Conservation (phyloP, 2,113 vertebrate species). For the Jacana jacana region DNA sequence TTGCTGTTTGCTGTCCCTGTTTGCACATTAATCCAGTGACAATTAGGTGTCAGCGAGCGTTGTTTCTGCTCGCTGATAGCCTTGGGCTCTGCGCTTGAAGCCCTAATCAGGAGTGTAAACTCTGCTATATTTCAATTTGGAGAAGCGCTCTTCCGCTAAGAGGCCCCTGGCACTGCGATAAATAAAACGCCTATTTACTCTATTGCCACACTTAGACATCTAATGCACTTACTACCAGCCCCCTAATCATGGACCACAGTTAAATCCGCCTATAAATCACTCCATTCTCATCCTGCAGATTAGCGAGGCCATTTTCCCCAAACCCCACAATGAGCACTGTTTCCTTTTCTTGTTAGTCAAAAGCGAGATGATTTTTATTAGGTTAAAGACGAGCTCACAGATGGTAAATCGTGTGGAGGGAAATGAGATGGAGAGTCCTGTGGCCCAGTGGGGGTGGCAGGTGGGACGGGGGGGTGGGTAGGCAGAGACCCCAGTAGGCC, state of each 20-base stretch:
- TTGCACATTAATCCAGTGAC: conserved; percentile 95
- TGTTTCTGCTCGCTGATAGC: conserved; percentile 90
- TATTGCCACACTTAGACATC: conserved; percentile 90
- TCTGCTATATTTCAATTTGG: conserved; percentile 99
- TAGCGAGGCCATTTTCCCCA: conserved; percentile 93
- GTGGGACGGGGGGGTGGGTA: conserved; percentile 1
- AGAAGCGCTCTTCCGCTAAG: conserved; percentile 98
- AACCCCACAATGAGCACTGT: conserved; percentile 91
- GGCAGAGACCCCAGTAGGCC: neutral
- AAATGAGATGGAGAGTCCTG: conserved; percentile 82
- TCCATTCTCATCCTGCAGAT: conserved; percentile 89
- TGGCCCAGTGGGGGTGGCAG: neutral
- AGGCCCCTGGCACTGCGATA: conserved; percentile 98
- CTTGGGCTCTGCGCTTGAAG: conserved; percentile 92
- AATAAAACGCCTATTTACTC: conserved; percentile 99
- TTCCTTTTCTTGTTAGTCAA: conserved; percentile 95
- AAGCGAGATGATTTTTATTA: conserved; percentile 89
- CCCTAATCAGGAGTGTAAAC: conserved; percentile 99
- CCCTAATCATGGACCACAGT: conserved; percentile 95
- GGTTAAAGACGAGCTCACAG: conserved; percentile 90
- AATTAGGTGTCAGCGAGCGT: conserved; percentile 94
- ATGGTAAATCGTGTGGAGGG: conserved; percentile 85
- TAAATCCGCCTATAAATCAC: conserved; percentile 96
- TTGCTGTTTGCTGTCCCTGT: conserved; percentile 84
- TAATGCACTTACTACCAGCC: conserved; percentile 92